These are phyloP conservation scores for Eremobia ochroleuca DNA, from an alignment of 2,888 invertebrate species.

Conservation along the genomic window DNA sequence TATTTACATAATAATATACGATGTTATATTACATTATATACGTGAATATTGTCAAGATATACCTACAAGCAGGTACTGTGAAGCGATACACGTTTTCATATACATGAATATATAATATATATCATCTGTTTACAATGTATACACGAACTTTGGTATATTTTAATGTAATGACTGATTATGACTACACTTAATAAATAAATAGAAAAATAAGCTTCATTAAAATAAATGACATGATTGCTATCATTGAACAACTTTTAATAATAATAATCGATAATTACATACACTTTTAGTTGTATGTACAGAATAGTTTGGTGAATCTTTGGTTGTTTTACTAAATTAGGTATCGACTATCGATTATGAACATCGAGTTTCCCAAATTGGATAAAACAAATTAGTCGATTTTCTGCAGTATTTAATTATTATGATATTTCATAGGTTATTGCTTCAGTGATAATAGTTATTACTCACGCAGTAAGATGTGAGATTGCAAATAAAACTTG, in stretches of 20 bases:
- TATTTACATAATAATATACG: slow-evolving; percentile 71
- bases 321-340: slow-evolving; percentile 33
- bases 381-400: slow-evolving; percentile 24
- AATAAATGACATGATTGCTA: slow-evolving; percentile 62
- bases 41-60: slow-evolving; percentile 83
- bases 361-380: slow-evolving; percentile 32
- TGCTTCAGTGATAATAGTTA: slow-evolving; percentile 26
- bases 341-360: slow-evolving; percentile 30
- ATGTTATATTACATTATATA: slow-evolving; percentile 65
- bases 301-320: slow-evolving; percentile 48
- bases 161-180: slow-evolving; percentile 53
- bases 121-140: slow-evolving; percentile 51
- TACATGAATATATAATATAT: slow-evolving; percentile 52
- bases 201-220: slow-evolving; percentile 68
- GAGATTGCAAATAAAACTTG: slow-evolving; percentile 63
- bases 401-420: background rate
- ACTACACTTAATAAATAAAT: slow-evolving; percentile 64
- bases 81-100: slow-evolving; percentile 76
- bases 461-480: slow-evolving; percentile 41
- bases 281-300: slow-evolving; percentile 40
- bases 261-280: slow-evolving; percentile 36
- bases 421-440: slow-evolving; percentile 13
- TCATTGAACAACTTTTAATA: slow-evolving; percentile 37
- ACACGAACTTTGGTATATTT: slow-evolving; percentile 56
- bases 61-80: slow-evolving; percentile 86